A percentile compares a stretch with the other conserved stretches of the same genome.
These are phyloP conservation scores for Formicarius rufipectus DNA, from an alignment of 2,113 vertebrate genomes.

Conservation along the genomic window DNA sequence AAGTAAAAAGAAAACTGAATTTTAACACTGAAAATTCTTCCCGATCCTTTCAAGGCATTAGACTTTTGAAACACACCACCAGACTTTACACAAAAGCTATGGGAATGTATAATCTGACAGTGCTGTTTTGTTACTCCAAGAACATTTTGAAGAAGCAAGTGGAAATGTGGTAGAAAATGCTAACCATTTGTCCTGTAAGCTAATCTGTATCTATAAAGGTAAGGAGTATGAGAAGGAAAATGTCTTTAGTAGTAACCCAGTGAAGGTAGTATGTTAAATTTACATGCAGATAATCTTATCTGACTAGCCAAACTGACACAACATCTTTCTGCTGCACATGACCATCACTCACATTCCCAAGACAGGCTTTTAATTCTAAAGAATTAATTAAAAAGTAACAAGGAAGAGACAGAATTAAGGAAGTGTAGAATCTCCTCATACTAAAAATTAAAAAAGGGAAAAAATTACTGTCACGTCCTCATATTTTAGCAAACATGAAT, in stretches of 20 bases:
- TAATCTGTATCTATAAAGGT: not conserved
- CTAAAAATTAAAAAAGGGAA: not conserved
- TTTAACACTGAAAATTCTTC: not conserved
- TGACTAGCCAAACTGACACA: not conserved
- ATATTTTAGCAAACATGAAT: not conserved
- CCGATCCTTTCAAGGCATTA: not conserved
- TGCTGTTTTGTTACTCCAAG: not conserved
- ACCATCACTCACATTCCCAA: not conserved
- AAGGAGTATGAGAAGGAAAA: not conserved
- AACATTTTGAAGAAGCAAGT: not conserved
- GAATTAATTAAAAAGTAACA: not conserved
- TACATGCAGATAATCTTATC: not conserved
- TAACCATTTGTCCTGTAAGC: not conserved
- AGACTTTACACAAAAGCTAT: not conserved
- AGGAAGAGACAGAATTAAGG: not conserved
- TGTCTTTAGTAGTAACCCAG: not conserved
- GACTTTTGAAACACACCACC: not conserved
- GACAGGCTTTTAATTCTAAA: not conserved
- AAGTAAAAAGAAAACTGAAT: not conserved
- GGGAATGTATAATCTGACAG: not conserved
- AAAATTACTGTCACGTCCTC: not conserved
- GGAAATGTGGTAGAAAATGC: not conserved
- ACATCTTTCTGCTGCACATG: not conserved
- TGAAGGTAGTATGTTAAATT: not conserved
- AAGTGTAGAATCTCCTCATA: not conserved